phyloP scores from a whole-genome alignment of 2,888 invertebrate genomes.

The Penaeus monodon region DNA sequence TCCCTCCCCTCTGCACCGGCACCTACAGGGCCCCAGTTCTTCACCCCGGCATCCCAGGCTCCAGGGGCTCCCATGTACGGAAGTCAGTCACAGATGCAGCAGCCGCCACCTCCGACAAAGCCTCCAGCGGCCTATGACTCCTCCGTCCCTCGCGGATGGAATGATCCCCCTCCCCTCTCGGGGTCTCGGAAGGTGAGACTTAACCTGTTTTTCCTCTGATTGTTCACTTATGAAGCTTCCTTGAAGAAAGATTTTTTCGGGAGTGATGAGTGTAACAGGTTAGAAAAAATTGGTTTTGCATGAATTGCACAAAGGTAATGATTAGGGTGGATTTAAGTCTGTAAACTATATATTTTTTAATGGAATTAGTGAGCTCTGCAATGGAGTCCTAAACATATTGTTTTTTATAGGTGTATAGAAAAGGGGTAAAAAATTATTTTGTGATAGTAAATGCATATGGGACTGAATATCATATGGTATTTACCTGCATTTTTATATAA shows the following conservation, averaged over 20 bases:
- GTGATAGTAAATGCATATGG: too few species aligned
- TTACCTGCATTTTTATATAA: too few species aligned
- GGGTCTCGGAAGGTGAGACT: slow-evolving; percentile 59
- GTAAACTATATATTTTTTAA: too few species aligned
- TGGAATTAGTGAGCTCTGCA: too few species aligned
- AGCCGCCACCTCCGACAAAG: slow-evolving; percentile 30
- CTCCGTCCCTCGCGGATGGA: slow-evolving; percentile 63
- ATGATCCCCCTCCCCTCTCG: slow-evolving; percentile 64
- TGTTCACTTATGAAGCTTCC: background rate
- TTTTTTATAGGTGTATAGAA: too few species aligned
- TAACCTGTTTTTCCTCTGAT: background rate
- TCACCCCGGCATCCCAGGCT: slow-evolving; percentile 27
- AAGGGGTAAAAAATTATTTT: too few species aligned
- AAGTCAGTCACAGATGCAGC: slow-evolving; percentile 13
- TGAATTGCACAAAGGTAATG: too few species aligned
- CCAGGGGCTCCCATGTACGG: slow-evolving; percentile 31
- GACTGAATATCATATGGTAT: too few species aligned
- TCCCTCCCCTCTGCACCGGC: slow-evolving; percentile 11
- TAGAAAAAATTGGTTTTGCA: too few species aligned
- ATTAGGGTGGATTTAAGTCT: too few species aligned
- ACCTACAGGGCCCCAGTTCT: slow-evolving; percentile 35
- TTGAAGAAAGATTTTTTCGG: background rate
- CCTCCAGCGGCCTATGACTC: slow-evolving; percentile 63
- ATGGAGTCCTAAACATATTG: too few species aligned
- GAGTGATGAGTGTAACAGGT: background rate